Evolutionary conservation across 2,888 invertebrate genomes (phyloP), one percentile per base, ranked within the genome.

Genomic region (Oscheius sp.): DNA sequence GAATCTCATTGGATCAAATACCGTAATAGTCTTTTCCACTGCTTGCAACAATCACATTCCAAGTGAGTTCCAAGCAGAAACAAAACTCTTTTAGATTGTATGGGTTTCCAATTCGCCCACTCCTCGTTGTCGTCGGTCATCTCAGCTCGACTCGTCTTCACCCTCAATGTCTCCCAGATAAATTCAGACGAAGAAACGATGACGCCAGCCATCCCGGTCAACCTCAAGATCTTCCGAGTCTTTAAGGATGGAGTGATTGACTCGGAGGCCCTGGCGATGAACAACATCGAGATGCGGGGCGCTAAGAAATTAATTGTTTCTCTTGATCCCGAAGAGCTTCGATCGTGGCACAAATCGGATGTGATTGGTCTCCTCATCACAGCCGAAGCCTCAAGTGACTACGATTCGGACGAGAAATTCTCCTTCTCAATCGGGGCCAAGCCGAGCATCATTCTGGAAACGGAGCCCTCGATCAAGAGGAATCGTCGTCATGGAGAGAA

Each of bases 401-500:
- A 68, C 3, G 55, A 55, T 33, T 33, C 34, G 20, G 61, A 72
- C 5, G 39, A 76, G n/a, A 76, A 82, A 29, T 80, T 81, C 3
- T 69, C 69, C 6, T 68, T 75, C n/a, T 17, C 25, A 17, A 45
- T 45, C 20, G n/a, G 10, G 29, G 45, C 20, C 29, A 27, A 15
- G 23, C 65, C 83, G 73, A 70, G 50, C 15, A 82, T 84, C 79
- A 69, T 77, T 45, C 67, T 84, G 52, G 79, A 83, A 50, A 23
- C 83, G 34, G 71, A 75, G 17, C 46, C 58, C 17, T 61, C 73
- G 37, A 42, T 34, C 31, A 42, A 50, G 27, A 46, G 74, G 20
- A 65, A 76, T 17, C 53, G 70, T 8, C 46, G 75, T 39, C 33
- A 37, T 6, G 78, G 87, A 8, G 80, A 83, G 50, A 58, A 65